Percentiles rank a stretch among this genome's conserved stretches.
Conservation (phyloP, 1,140 invertebrate genomes). For the Zaprionus davidi region DNA sequence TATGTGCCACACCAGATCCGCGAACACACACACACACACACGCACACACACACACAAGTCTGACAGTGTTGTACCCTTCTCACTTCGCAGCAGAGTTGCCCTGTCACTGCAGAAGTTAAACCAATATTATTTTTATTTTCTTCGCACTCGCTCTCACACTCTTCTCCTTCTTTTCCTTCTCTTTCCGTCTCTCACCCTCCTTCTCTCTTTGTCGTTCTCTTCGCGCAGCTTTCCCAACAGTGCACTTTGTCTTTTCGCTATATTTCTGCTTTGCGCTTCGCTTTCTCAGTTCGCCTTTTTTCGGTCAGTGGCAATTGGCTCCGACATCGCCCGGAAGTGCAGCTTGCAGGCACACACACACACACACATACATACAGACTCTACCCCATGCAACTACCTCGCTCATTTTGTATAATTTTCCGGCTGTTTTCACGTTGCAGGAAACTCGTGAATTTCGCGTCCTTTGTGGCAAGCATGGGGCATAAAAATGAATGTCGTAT, state of each 20-base stretch:
- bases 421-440: conserved; percentile 72
- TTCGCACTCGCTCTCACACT: not conserved
- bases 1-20: conserved; percentile 34
- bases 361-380: not conserved
- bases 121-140: conserved; percentile 63
- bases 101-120: conserved; percentile 63
- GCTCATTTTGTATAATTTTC: conserved; percentile 66
- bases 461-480: conserved; percentile 43
- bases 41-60: not conserved
- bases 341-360: conserved; percentile 22
- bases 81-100: not conserved
- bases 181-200: not conserved
- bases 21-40: not conserved
- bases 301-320: conserved; percentile 78
- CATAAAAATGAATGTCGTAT: conserved; percentile 76
- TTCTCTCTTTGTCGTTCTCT: not conserved
- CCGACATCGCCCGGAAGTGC: conserved; percentile 47
- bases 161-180: not conserved
- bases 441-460: conserved; percentile 69
- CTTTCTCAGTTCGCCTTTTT: conserved; percentile 60
- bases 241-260: conserved; percentile 65
- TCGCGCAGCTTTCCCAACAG: conserved; percentile 7
- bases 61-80: too few species aligned
- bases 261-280: conserved; percentile 39
- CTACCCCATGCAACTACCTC: not conserved